Evolutionary conservation across 2,888 invertebrate genomes (phyloP).

Genomic region (Drymonia ruficornis): DNA sequence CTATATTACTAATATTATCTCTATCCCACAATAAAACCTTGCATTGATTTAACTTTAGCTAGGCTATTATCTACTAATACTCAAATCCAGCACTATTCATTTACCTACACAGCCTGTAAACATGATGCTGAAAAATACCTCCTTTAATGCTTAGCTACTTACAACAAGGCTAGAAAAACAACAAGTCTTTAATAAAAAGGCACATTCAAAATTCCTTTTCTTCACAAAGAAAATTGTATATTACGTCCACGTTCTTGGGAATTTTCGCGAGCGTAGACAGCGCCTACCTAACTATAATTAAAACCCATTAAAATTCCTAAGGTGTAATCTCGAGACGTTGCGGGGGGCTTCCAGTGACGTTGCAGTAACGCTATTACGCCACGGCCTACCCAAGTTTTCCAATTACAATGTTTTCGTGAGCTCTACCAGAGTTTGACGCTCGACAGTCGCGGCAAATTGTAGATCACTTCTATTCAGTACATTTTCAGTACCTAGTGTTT

Average conservation of each 20-base stretch:
- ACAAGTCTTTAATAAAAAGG: not conserved
- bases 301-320: conserved; percentile 37
- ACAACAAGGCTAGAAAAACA: not conserved
- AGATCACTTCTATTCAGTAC: too few species aligned
- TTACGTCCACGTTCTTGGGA: not conserved
- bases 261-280: not conserved
- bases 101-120: too few species aligned
- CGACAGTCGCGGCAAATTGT: not conserved
- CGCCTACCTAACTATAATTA: conserved; percentile 9
- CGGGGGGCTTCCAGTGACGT: conserved; percentile 24
- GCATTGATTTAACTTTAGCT: too few species aligned
- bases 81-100: too few species aligned
- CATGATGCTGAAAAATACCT: too few species aligned
- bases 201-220: not conserved
- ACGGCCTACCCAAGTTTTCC: conserved; percentile 44
- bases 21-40: too few species aligned
- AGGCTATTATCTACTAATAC: too few species aligned
- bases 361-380: conserved; percentile 24
- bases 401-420: conserved; percentile 48
- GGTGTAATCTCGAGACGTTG: conserved; percentile 20
- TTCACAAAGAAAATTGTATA: not conserved
- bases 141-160: not conserved
- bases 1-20: too few species aligned
- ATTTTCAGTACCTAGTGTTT: too few species aligned
- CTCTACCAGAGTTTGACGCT: not conserved